A percentile compares a stretch with the other conserved stretches of the same genome.
phyloP scores from a whole-genome alignment of 2,113 vertebrate genomes.

The Caranx melampygus region DNA sequence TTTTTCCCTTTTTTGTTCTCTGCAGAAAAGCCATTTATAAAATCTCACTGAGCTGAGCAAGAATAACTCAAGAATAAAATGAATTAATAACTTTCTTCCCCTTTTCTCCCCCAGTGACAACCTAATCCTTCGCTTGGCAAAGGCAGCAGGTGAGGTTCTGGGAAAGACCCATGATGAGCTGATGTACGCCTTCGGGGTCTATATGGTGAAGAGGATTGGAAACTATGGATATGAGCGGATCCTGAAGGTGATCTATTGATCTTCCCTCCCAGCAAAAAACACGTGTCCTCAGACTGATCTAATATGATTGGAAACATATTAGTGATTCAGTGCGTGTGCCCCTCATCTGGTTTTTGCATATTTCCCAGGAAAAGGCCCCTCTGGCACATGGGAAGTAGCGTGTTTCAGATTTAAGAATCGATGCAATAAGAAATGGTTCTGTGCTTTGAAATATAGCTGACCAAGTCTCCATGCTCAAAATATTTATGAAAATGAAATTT shows the following conservation, averaged over 20 bases:
- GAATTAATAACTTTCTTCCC: neutral
- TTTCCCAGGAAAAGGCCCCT: neutral
- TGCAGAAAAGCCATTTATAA: neutral
- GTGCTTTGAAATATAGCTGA: neutral
- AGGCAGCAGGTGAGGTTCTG: conserved; percentile 84
- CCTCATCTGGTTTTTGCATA: neutral
- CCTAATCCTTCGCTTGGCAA: conserved; percentile 82
- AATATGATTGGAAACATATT: neutral
- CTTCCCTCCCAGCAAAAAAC: neutral
- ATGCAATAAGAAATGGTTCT: neutral
- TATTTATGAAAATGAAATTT: neutral
- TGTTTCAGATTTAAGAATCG: neutral
- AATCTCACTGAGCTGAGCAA: neutral
- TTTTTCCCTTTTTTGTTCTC: neutral
- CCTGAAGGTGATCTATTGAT: conserved; percentile 73
- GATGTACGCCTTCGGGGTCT: conserved; percentile 85
- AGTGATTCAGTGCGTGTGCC: neutral
- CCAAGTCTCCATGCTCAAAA: neutral
- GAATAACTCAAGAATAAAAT: neutral
- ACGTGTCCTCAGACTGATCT: neutral
- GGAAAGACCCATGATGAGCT: conserved; percentile 85
- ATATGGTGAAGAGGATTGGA: conserved; percentile 84
- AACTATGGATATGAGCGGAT: conserved; percentile 85
- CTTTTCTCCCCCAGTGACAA: conserved; percentile 73
- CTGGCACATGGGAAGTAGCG: neutral